Evolutionary conservation across 2,113 vertebrate species (phyloP), one percentile per base, ranked within the genome.

Genomic region (Mustelus asterias): DNA sequence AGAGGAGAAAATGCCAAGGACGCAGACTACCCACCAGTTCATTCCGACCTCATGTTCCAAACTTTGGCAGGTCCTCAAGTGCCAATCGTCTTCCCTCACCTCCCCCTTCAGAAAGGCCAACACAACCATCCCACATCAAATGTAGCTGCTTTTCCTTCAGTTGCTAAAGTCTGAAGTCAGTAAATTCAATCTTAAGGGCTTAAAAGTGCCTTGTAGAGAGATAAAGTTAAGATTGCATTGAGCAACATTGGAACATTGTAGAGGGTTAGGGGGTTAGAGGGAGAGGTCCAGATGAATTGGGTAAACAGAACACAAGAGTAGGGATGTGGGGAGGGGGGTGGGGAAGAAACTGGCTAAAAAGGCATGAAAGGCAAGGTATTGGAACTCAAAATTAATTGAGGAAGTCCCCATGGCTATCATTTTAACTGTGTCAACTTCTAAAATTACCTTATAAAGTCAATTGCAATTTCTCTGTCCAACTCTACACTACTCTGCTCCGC

Each of bases 361-460:
- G 89, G 58, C 58, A 20, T 65, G n/a, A 63, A 93, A 93, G 89
- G 6, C 33, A 65, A 37, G 33, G 33, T 93, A 65, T 63, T 9
- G 58, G n/a, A 65, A n/a, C 60, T 93, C n/a, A 16, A 37, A 93
- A 92, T 92, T 92, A 58, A 63, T 63, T 63, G 89, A 93, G 60
- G 10, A 65, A 93, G 89, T 93, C 89, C 89, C 89, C 33, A 22
- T 44, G 89, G 89, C 63, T 93, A 67, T 67, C 60, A 22, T 65
- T n/a, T 65, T 93, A 67, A 93, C 89, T 93, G 89, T 93, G 89
- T n/a, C 89, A 93, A 93, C 60, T 92, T 93, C 60, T 93, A 93
- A 93, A 93, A 93, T 93, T 93, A 93, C 89, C 89, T 67, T 26
- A 63, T 92, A 93, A 93, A 65, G 89, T 93, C 89, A 93, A 93